Percentiles rank a stretch among this genome's conserved stretches.
These are phyloP conservation scores for Chionomys nivalis DNA, from an alignment of 2,113 vertebrate species.

Conservation along the genomic window DNA sequence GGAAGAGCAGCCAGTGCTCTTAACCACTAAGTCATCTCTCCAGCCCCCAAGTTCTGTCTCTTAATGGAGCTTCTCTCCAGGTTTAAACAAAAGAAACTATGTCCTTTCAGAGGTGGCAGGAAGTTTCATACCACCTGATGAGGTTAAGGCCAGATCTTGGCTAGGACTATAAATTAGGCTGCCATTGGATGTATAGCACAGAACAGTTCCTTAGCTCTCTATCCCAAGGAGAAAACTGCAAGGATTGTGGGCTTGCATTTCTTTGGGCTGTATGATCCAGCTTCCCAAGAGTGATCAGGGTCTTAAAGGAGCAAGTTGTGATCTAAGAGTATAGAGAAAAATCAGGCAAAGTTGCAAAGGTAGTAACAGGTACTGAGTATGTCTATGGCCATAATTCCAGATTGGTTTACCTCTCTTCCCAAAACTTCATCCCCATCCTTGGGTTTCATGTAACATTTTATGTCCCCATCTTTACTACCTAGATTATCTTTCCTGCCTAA, in stretches of 20 bases:
- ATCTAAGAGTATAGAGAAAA: background rate
- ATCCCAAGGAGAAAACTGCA: background rate
- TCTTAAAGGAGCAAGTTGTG: background rate
- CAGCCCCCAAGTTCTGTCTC: background rate
- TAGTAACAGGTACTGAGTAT: background rate
- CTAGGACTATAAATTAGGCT: background rate
- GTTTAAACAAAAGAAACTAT: background rate
- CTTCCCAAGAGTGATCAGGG: background rate
- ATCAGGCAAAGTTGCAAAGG: background rate
- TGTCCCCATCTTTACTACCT: background rate
- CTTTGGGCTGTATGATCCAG: background rate
- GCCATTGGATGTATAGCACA: background rate
- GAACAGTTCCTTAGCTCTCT: background rate
- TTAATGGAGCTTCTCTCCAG: background rate
- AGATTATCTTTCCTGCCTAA: background rate
- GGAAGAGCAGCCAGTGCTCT: background rate
- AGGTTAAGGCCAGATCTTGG: background rate
- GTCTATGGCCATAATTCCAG: background rate
- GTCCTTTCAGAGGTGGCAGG: background rate
- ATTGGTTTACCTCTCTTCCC: background rate
- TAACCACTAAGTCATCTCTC: background rate
- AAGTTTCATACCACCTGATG: background rate
- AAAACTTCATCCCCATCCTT: background rate
- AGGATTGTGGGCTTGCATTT: too few relatives aligned
- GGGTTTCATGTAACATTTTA: background rate